A percentile compares a stretch with the other conserved stretches of the same genome.
Evolutionary conservation across 2,113 vertebrate genomes (phyloP).

Genomic region (Willisornis vidua): DNA sequence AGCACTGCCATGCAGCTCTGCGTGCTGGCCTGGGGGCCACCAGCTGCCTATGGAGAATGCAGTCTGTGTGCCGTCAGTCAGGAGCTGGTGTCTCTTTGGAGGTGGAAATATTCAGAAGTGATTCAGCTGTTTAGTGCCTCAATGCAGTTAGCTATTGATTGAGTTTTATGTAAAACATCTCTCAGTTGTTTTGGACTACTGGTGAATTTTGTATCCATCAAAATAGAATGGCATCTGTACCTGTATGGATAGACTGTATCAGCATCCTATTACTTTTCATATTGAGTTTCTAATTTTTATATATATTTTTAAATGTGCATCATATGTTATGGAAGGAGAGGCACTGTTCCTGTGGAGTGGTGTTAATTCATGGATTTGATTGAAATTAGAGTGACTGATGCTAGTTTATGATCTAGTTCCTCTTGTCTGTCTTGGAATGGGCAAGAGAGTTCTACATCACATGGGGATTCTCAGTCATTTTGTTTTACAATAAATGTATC

Average conservation of each 20-base stretch:
- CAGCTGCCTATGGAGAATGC: background rate
- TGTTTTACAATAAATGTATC: background rate
- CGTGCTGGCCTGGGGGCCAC: background rate
- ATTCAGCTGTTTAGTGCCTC: background rate
- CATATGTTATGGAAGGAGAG: background rate
- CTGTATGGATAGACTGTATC: background rate
- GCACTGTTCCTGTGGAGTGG: background rate
- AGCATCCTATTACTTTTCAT: background rate
- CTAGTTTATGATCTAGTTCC: background rate
- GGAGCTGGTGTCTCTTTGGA: background rate
- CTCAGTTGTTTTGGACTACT: background rate
- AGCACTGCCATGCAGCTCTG: background rate
- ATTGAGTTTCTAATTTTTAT: background rate
- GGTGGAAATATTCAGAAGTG: background rate
- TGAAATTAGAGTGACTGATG: background rate
- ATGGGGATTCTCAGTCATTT: background rate
- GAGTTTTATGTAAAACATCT: background rate
- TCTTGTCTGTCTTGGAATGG: background rate
- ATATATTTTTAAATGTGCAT: background rate
- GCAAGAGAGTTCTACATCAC: background rate
- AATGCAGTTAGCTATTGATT: background rate
- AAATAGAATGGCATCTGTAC: background rate
- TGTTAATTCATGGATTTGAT: background rate
- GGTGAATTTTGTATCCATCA: background rate
- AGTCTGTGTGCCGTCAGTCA: accelerated